Evolutionary conservation across 2,797 vertebrate species (phyloP).

Genomic region (Muscicapa comitata): DNA sequence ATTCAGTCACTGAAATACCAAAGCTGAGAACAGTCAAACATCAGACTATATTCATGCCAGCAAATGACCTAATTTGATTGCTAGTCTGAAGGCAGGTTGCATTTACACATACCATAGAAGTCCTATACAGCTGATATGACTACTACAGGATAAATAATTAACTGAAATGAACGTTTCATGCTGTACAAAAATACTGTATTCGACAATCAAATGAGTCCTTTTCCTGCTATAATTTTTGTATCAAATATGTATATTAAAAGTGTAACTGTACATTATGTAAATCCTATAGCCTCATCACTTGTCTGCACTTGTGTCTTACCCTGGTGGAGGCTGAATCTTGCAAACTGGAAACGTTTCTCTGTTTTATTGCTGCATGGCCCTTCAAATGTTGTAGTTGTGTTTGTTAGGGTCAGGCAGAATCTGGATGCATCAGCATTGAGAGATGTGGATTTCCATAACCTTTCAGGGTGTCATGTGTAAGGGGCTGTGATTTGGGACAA

Average conservation of each 20-base stretch:
- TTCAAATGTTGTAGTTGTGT: conserved; percentile 27
- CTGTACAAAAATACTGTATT: conserved; percentile 74
- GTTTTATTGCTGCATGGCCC: conserved; percentile 71
- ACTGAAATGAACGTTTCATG: conserved; percentile 62
- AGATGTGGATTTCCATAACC: not conserved
- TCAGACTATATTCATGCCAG: conserved; percentile 61
- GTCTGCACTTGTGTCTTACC: conserved; percentile 56
- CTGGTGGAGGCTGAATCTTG: conserved; percentile 42
- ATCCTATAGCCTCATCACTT: conserved; percentile 52
- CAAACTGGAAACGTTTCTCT: conserved; percentile 34
- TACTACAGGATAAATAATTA: conserved; percentile 68
- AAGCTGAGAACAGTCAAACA: conserved; percentile 70
- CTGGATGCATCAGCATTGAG: not conserved
- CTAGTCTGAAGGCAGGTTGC: conserved; percentile 53
- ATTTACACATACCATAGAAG: conserved; percentile 53
- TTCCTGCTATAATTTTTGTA: conserved; percentile 72
- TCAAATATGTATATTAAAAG: conserved; percentile 76
- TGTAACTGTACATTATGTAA: conserved; percentile 74
- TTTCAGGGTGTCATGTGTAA: not conserved
- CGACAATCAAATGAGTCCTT: conserved; percentile 66
- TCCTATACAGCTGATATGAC: conserved; percentile 60
- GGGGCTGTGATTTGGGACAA: conserved; percentile 25
- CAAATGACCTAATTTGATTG: conserved; percentile 57
- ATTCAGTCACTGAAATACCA: conserved; percentile 54
- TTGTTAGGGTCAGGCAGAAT: conserved; percentile 63